Conservation (phyloP, 2,888 invertebrate species). For the Octonoba sinensis region DNA sequence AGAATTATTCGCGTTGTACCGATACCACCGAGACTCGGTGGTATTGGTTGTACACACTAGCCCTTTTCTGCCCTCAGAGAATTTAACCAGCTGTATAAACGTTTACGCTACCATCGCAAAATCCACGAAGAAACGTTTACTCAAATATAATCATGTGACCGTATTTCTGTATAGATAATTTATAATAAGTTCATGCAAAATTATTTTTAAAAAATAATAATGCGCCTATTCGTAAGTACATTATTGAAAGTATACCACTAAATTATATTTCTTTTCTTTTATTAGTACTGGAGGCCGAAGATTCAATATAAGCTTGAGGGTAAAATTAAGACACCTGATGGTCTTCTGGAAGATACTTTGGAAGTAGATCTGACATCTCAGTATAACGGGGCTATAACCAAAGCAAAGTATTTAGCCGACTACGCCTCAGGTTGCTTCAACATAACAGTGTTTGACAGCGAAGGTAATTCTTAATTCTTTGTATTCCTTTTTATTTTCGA, state of each 20-base stretch:
- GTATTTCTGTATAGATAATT: too few species aligned
- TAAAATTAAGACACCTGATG: conserved; percentile 4
- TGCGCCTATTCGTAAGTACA: background rate
- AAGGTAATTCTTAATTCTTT: conserved; percentile 19
- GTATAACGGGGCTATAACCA: conserved; percentile 33
- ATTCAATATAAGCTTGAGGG: conserved; percentile 33
- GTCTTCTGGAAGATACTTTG: conserved; percentile 11
- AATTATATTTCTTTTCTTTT: background rate
- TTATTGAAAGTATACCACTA: background rate
- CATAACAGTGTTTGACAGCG: conserved; percentile 13
- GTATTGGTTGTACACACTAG: too few species aligned
- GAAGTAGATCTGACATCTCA: conserved; percentile 31
- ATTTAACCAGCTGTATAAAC: too few species aligned
- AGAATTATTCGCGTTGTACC: too few species aligned
- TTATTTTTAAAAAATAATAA: too few species aligned
- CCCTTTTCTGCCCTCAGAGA: too few species aligned
- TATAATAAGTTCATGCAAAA: too few species aligned
- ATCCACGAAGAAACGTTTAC: too few species aligned
- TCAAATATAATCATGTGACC: too few species aligned
- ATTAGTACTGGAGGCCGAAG: conserved; percentile 40
- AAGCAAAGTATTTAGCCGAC: conserved; percentile 29
- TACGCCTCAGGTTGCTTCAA: conserved; percentile 19
- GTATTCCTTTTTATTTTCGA: background rate
- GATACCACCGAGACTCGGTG: too few species aligned
- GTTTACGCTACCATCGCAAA: too few species aligned